Percentiles rank a stretch among this genome's conserved stretches.
Evolutionary conservation across 2,797 vertebrate genomes (phyloP).

Genomic region (Serranus cabrilla): DNA sequence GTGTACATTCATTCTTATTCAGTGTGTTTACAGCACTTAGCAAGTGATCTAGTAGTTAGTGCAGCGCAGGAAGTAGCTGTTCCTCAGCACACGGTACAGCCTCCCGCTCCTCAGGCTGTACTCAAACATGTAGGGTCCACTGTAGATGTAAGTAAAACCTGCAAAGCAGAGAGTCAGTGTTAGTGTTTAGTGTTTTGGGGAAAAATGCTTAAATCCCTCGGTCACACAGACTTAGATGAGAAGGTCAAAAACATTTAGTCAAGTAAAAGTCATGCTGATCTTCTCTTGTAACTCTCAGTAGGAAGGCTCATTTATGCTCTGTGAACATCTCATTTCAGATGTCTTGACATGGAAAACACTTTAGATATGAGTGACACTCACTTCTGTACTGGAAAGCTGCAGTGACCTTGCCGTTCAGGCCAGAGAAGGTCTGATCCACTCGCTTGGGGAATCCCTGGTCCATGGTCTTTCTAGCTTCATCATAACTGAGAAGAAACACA

Average conservation of each 20-base stretch:
- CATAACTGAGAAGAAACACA: constrained; percentile 47
- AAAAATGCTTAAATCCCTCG: too few relatives aligned
- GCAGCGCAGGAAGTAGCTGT: constrained; percentile 70
- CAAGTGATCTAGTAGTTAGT: too few relatives aligned
- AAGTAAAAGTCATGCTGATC: too few relatives aligned
- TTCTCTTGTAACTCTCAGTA: too few relatives aligned
- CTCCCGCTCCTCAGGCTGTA: constrained; percentile 56
- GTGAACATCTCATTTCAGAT: not conserved
- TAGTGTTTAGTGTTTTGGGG: not conserved
- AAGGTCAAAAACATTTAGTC: too few relatives aligned
- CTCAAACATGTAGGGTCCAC: constrained; percentile 71
- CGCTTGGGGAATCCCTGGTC: constrained; percentile 67
- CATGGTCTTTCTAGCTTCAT: constrained; percentile 84
- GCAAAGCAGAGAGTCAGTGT: constrained; percentile 21
- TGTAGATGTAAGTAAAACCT: constrained; percentile 81
- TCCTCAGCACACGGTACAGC: constrained; percentile 62
- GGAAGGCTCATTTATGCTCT: not conserved
- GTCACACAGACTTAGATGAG: too few relatives aligned
- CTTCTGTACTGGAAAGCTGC: constrained; percentile 88
- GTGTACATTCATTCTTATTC: constrained; percentile 17
- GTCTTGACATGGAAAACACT: not conserved
- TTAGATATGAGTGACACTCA: constrained; percentile 58
- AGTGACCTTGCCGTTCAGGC: constrained; percentile 79
- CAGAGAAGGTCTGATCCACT: constrained; percentile 73
- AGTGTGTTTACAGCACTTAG: not conserved